Evolutionary conservation across 1,140 invertebrate species (phyloP), one percentile per base, ranked within the genome.

Genomic region (Zaprionus camerounensis): DNA sequence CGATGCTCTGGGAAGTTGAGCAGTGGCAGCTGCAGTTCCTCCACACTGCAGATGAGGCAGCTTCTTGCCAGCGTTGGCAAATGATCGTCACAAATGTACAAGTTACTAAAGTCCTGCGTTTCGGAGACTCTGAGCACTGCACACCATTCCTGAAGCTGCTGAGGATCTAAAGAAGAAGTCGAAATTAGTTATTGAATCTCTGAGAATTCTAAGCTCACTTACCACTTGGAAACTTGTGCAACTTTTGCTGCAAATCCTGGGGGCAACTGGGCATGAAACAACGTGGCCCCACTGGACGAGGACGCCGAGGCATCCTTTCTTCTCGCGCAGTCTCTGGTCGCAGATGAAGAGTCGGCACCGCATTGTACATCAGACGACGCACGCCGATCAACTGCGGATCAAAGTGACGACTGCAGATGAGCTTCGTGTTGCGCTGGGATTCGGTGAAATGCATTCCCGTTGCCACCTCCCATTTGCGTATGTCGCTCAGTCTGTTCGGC

Each of bases 331-430:
- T 49, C 17, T 34, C 67, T 34, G 36, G 74, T 13, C 36, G 71
- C 38, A 91, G 26, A 38, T 91, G 61, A 5, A 72, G 51, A 2
- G 82, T 91, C 12, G 86, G 86, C 11, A 91, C 85, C 3, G 86
- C 86, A 62, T 81, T 82, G 7, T 71, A 69, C 77, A 86, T 76
- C 0, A 91, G 69, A 17, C 86, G 86, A 15, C 86, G 75, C 9
- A 91, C 87, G 1, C 86, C 86, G 38, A 91, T 91, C 5, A 91
- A 49, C 7, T 78, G 67, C 28, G 86, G 77, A 7, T 86, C 82
- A 56, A 91, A 91, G 66, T 91, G 86, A 1, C 82, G 82, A 51
- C 86, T 91, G 20, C 86, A 91, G 24, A 91, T 86, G 13, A 91
- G 71, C 1, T 85, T 84, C 9, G 86, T 91, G 38, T 91, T 91